A percentile compares a stretch with the other conserved stretches of the same genome.
Evolutionary conservation across 2,797 vertebrate species (phyloP).

Genomic region (Gallinago nigripennis): DNA sequence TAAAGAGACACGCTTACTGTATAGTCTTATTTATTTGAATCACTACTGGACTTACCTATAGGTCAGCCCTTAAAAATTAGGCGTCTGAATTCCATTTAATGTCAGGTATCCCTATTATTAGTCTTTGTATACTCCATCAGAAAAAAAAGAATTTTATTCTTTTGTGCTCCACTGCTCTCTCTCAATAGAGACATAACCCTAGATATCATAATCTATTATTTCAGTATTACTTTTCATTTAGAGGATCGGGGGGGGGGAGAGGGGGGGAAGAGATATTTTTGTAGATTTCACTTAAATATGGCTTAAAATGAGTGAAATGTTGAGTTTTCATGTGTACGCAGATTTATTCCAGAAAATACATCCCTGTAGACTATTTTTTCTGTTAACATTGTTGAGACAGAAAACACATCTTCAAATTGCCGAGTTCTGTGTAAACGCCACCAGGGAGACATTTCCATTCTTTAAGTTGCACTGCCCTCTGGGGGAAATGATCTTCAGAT

Average conservation of each 20-base stretch:
- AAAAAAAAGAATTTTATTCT: conserved; percentile 26
- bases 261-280: fast-evolving
- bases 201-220: not conserved
- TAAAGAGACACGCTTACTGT: not conserved
- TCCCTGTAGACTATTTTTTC: not conserved
- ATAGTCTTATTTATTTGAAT: not conserved
- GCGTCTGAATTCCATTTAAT: not conserved
- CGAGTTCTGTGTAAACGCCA: fast-evolving
- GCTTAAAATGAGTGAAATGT: not conserved
- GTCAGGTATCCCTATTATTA: not conserved
- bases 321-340: not conserved
- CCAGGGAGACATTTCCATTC: not conserved
- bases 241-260: not conserved
- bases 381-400: not conserved
- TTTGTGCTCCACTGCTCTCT: not conserved
- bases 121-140: not conserved
- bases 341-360: not conserved
- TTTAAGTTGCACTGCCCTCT: conserved; percentile 75
- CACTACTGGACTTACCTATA: not conserved
- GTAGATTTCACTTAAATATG: not conserved
- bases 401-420: not conserved
- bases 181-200: not conserved
- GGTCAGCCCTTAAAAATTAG: not conserved
- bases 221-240: not conserved
- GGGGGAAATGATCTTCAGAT: conserved; percentile 13